These are phyloP conservation scores for Pegoplata infirma DNA, from an alignment of 2,888 invertebrate species.

Conservation along the genomic window DNA sequence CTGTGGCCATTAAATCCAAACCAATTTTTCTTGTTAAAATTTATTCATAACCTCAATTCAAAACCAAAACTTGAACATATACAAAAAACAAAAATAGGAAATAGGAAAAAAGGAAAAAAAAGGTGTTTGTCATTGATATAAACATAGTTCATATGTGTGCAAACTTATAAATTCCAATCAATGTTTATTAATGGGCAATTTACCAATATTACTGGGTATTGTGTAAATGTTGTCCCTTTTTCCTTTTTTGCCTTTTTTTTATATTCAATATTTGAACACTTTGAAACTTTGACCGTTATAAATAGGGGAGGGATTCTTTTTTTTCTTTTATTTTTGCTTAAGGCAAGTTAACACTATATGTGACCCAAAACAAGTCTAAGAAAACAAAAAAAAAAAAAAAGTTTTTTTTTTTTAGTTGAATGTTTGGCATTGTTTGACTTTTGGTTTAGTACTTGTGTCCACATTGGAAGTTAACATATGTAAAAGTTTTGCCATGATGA, in stretches of 20 bases:
- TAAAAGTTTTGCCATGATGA: constrained; percentile 59
- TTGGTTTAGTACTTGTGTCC: constrained; percentile 60
- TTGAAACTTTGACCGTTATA: constrained; percentile 43
- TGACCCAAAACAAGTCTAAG: not conserved
- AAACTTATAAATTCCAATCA: constrained; percentile 61
- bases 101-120: not conserved
- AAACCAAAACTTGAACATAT: not conserved
- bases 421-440: constrained; percentile 55
- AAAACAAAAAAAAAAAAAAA: constrained; percentile 10
- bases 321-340: constrained; percentile 16
- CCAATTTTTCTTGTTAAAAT: constrained; percentile 51
- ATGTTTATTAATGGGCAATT: constrained; percentile 62
- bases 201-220: constrained; percentile 49
- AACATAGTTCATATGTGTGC: constrained; percentile 23
- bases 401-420: constrained; percentile 41
- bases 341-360: constrained; percentile 50
- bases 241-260: constrained; percentile 5
- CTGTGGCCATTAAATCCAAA: constrained; percentile 50
- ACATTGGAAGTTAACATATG: constrained; percentile 55
- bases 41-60: constrained; percentile 58
- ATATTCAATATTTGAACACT: not conserved
- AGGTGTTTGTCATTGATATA: constrained; percentile 18
- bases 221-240: constrained; percentile 45
- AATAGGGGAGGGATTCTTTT: constrained; percentile 45
- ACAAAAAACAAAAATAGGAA: not conserved